Evolutionary conservation across 1,140 invertebrate species (phyloP).

Genomic region (Drosophila obscura): DNA sequence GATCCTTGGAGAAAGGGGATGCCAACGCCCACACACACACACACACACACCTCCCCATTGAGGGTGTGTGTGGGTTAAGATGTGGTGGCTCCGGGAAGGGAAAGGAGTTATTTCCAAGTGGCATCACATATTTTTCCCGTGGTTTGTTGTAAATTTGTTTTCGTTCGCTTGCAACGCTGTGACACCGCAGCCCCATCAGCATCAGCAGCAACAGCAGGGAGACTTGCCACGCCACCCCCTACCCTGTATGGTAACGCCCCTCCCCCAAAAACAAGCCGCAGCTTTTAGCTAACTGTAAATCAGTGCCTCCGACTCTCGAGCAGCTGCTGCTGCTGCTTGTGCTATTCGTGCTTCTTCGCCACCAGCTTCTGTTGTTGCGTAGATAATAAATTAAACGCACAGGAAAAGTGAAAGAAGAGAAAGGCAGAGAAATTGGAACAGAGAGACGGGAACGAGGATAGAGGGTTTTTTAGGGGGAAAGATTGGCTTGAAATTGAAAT

Average conservation of each 20-base stretch:
- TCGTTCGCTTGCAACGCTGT: constrained; percentile 78
- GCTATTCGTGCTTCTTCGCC: constrained; percentile 1
- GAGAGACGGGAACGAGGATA: constrained; percentile 6
- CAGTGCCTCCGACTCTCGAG: constrained; percentile 70
- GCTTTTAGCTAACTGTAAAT: constrained; percentile 68
- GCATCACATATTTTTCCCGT: constrained; percentile 76
- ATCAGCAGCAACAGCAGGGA: constrained; percentile 19
- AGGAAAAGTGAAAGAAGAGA: constrained; percentile 19
- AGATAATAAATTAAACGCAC: constrained; percentile 82
- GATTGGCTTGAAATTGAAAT: constrained; percentile 31
- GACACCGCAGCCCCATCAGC: constrained; percentile 61
- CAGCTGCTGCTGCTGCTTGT: constrained; percentile 53
- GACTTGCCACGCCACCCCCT: not conserved
- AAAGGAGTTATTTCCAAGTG: constrained; percentile 44
- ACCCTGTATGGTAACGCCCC: not conserved
- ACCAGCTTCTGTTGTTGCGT: constrained; percentile 24
- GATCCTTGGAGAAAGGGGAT: too few relatives aligned
- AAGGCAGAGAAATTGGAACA: not conserved
- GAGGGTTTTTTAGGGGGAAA: not conserved
- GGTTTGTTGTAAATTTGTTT: constrained; percentile 82
- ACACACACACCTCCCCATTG: too few relatives aligned
- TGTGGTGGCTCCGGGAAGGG: not conserved
- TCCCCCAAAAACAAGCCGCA: constrained; percentile 34
- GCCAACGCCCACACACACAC: too few relatives aligned
- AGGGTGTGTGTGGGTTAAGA: too few relatives aligned